Evolutionary conservation across 1,140 invertebrate species (phyloP), one percentile per base, ranked within the genome.

Genomic region (Drosophila mayri): DNA sequence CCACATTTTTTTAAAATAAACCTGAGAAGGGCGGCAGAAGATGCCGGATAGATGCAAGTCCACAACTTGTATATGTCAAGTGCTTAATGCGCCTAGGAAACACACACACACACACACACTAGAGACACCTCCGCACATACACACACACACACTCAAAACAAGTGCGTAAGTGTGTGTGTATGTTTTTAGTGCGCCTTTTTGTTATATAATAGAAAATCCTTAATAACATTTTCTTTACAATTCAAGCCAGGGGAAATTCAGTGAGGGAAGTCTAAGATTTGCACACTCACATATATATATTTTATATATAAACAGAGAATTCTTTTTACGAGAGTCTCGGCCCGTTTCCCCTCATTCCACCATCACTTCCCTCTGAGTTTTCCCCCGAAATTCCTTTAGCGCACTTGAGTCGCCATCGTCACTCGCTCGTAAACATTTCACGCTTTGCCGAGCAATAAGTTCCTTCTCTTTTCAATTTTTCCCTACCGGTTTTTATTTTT

Each of bases 201-300:
- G 78, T 90, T 90, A 82, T 79, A 85, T 81, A 90, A 90, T 90
- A 85, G 81, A 90, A 90, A 90, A 90, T 90, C 85, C 85, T 90
- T 90, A 90, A 90, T 90, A 90, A 90, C 85, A 90, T 90, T 90
- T 90, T 90, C 85, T 90, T 90, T 90, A 90, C 81, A 90, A 85
- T 90, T 90, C 64, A 57, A 32, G 35, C n/a, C 46, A 37, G 43
- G 60, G 18, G 46, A 64, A 66, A 64, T 50, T 38, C 35, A 37
- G 20, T 38, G 52, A 9, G 35, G 52, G 14, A 66, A 75, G 61
- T 49, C 68, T 62, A 75, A 85, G 79, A 78, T 67, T 78, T 76
- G 64, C 55, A 76, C 67, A 68, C 55, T 44, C 32, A 64, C 44
- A 54, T 37, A 72, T 25, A 28, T n/a, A 22, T 11, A n/a, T 11